phyloP scores from a whole-genome alignment of 1,140 invertebrate species.

The Homarus americanus region DNA sequence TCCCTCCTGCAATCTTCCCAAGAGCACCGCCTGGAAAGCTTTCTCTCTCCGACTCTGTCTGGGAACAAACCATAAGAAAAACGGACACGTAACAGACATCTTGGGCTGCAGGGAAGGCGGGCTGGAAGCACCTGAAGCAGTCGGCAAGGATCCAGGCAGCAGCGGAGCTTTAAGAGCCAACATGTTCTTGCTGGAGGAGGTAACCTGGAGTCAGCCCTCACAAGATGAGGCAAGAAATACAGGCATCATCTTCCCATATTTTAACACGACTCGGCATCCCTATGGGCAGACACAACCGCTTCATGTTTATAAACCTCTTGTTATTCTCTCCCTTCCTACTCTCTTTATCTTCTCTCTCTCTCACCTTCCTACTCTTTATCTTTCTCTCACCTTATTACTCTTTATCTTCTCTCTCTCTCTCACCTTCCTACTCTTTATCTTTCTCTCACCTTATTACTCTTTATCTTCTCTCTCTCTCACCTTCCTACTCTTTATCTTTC shows the following conservation, averaged over 20 bases:
- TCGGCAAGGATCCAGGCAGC: not conserved
- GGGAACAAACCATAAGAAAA: not conserved
- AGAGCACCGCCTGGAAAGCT: not conserved
- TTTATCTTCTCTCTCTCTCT: too few relatives aligned
- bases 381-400: too few relatives aligned
- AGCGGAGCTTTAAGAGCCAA: not conserved
- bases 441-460: too few relatives aligned
- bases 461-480: too few relatives aligned
- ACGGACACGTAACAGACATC: not conserved
- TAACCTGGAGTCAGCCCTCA: not conserved
- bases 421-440: too few relatives aligned
- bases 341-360: not conserved
- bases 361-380: not conserved
- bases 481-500: too few relatives aligned
- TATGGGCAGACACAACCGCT: too few relatives aligned
- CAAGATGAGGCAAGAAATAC: not conserved
- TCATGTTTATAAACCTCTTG: too few relatives aligned
- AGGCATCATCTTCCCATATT: not conserved
- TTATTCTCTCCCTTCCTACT: too few relatives aligned
- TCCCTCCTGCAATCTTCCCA: not conserved
- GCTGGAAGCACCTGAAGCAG: not conserved
- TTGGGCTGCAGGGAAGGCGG: not conserved
- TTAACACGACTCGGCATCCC: too few relatives aligned
- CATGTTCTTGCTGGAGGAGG: not conserved
- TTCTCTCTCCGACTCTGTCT: not conserved